Percentiles rank a stretch among this genome's conserved stretches.
These are phyloP conservation scores for Ectemnius continuus DNA, from an alignment of 2,888 invertebrate genomes.

Conservation along the genomic window DNA sequence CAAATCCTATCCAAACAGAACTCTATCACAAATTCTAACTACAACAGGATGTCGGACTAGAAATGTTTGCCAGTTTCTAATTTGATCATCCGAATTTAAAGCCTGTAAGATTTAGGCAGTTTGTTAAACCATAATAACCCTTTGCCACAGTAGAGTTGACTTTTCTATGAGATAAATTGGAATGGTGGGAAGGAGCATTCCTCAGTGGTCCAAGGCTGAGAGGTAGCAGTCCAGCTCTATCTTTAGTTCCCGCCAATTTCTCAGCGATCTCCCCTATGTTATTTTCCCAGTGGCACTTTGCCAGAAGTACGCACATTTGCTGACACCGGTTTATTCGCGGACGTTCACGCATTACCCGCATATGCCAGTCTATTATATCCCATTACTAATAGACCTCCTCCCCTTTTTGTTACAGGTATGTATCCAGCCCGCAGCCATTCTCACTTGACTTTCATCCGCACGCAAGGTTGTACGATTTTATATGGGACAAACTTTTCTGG, in stretches of 20 bases:
- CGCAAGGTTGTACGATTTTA: too few species aligned
- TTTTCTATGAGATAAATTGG: neutral
- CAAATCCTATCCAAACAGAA: too few species aligned
- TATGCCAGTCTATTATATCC: constrained; percentile 17
- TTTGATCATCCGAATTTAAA: too few species aligned
- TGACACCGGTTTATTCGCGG: constrained; percentile 54
- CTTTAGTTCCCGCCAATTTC: constrained; percentile 70
- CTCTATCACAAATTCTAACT: too few species aligned
- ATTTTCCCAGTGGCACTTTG: constrained; percentile 61
- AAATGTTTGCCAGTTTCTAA: too few species aligned
- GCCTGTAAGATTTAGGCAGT: too few species aligned
- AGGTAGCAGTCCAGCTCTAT: constrained; percentile 57
- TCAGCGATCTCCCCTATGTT: constrained; percentile 62
- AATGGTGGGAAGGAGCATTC: neutral
- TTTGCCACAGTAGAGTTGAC: too few species aligned
- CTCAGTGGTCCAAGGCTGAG: constrained; percentile 57
- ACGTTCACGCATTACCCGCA: constrained; percentile 41
- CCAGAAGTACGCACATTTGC: constrained; percentile 57
- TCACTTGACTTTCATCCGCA: too few species aligned
- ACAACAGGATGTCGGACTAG: too few species aligned
- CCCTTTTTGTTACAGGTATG: constrained; percentile 55
- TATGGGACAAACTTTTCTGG: too few species aligned
- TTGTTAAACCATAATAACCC: too few species aligned
- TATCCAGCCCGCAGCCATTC: constrained; percentile 12
- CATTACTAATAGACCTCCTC: constrained; percentile 22